Evolutionary conservation across 2,888 invertebrate species (phyloP).

Genomic region (Entomobrya multifasciata): DNA sequence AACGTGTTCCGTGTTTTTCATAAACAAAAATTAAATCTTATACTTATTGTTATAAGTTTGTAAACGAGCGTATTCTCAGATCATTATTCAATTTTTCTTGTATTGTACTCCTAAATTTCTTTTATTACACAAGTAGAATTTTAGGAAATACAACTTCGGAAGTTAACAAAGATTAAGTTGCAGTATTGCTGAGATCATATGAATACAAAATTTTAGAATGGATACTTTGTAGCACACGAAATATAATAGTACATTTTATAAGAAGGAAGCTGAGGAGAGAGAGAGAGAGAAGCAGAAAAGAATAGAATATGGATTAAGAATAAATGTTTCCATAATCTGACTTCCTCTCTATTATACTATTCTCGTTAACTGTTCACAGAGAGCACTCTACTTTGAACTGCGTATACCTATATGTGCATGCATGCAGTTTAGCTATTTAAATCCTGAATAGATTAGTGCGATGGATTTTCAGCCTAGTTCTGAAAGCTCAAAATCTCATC

Average conservation of each 20-base stretch:
- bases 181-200: not conserved
- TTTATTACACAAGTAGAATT: not conserved
- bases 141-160: conserved; percentile 63
- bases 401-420: not conserved
- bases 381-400: no score
- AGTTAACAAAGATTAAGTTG: conserved; percentile 64
- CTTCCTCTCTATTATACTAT: conserved; percentile 65
- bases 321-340: conserved; percentile 43
- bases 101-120: conserved; percentile 24
- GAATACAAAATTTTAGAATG: conserved; percentile 8
- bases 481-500: conserved; percentile 35
- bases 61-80: conserved; percentile 26
- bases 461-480: conserved; percentile 61
- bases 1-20: conserved; percentile 68
- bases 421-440: conserved; percentile 43
- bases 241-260: not conserved
- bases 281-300: not conserved
- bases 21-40: conserved; percentile 40
- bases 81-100: conserved; percentile 60
- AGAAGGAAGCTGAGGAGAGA: not conserved
- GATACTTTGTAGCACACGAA: conserved; percentile 16
- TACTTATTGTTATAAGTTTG: not conserved
- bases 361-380: not conserved
- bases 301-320: conserved; percentile 17
- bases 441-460: conserved; percentile 66